Evolutionary conservation across 53 echinoderm and acorn worm species (phyloP), one percentile per base, ranked within the genome.

Genomic region (Glandiceps talaboti): DNA sequence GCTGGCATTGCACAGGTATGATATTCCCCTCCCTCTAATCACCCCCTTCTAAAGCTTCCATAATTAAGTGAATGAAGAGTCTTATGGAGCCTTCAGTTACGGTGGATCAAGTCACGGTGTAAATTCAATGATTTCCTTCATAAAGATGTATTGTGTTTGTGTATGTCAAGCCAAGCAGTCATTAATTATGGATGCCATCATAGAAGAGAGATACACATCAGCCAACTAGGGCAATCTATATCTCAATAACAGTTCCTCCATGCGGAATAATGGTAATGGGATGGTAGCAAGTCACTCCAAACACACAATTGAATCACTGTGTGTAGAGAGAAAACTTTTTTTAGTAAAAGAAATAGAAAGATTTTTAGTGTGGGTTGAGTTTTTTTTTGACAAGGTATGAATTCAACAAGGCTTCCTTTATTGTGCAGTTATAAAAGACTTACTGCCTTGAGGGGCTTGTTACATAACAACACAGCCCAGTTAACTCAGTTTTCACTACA

Each of bases 1-100:
- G 74, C 86, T 32, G 84, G 84, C 33, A 92, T 85, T 76, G 74
- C 82, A 77, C 89, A 92, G 89, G 92, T 92, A 76, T 81, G 88
- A 45, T 45, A 45, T n/a, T n/a, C n/a, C n/a, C n/a, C n/a, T n/a
- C n/a, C n/a, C n/a, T n/a, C n/a, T n/a, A n/a, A n/a, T n/a, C n/a
- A n/a, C n/a, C n/a, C n/a, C n/a, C n/a, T n/a, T n/a, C n/a, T n/a
- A n/a, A n/a, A n/a, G n/a, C n/a, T n/a, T n/a, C n/a, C n/a, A n/a
- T n/a, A n/a, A n/a, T n/a, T n/a, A n/a, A n/a, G n/a, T n/a, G n/a
- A n/a, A n/a, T n/a, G n/a, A n/a, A n/a, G n/a, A n/a, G n/a, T n/a
- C n/a, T n/a, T n/a, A n/a, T n/a, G n/a, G n/a, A n/a, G n/a, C n/a
- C n/a, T n/a, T n/a, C n/a, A n/a, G n/a, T n/a, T n/a, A n/a, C n/a